A percentile compares a stretch with the other conserved stretches of the same genome.
phyloP scores from a whole-genome alignment of 2,797 vertebrate genomes.

The Sylvia borin region DNA sequence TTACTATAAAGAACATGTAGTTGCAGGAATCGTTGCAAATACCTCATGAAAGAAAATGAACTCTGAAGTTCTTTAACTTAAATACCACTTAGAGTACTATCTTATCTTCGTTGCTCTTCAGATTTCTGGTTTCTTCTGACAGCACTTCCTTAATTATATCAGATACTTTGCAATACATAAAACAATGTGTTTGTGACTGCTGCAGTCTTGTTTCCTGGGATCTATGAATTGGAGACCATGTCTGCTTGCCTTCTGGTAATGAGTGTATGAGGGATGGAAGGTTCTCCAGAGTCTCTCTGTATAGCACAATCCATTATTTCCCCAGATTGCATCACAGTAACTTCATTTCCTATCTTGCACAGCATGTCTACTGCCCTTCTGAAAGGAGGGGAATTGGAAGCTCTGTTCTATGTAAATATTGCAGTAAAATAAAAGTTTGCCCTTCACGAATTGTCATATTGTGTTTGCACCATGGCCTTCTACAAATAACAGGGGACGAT shows the following conservation, averaged over 20 bases:
- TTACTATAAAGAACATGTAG: not conserved
- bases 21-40: not conserved
- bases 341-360: not conserved
- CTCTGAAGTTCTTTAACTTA: not conserved
- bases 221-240: not conserved
- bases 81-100: not conserved
- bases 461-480: not conserved
- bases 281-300: not conserved
- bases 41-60: not conserved
- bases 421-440: not conserved
- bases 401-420: not conserved
- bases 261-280: not conserved
- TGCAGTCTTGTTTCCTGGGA: not conserved
- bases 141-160: constrained; percentile 12
- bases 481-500: not conserved
- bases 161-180: constrained; percentile 16
- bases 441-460: not conserved
- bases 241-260: constrained; percentile 1
- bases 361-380: not conserved
- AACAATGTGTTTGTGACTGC: not conserved
- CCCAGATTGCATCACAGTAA: not conserved
- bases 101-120: not conserved
- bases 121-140: not conserved
- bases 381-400: not conserved
- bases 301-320: not conserved